phyloP scores from a whole-genome alignment of 2,797 vertebrate genomes.

The Leuciscus waleckii region DNA sequence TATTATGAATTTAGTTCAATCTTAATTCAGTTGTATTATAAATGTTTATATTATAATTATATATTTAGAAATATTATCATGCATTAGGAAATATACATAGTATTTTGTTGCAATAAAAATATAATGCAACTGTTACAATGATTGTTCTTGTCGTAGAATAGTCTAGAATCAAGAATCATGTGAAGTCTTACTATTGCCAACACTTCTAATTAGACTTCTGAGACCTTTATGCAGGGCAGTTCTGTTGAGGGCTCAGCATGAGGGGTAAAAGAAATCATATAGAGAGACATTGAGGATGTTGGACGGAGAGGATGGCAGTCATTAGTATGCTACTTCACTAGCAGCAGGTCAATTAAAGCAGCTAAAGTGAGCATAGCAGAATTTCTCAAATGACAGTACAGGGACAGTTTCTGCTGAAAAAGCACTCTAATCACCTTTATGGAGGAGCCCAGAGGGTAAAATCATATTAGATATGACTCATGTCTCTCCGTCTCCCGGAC shows the following conservation, averaged over 20 bases:
- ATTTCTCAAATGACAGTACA: constrained; percentile 23
- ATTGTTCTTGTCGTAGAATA: neutral
- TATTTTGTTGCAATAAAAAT: neutral
- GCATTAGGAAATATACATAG: neutral
- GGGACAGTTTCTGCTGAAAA: constrained; percentile 44
- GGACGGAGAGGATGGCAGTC: neutral
- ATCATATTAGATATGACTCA: constrained; percentile 54
- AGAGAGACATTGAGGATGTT: neutral
- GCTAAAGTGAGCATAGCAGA: constrained; percentile 4
- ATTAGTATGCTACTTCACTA: constrained; percentile 1
- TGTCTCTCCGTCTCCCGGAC: constrained; percentile 20
- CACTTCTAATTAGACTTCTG: neutral
- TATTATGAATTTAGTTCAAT: neutral
- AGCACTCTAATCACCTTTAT: constrained; percentile 53
- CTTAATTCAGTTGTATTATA: neutral
- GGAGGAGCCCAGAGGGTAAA: constrained; percentile 38
- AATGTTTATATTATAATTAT: neutral
- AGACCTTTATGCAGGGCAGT: neutral
- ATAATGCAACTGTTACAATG: neutral
- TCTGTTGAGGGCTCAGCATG: neutral
- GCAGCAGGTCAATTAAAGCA: constrained; percentile 8
- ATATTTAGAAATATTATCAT: neutral
- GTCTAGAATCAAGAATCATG: neutral
- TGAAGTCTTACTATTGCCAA: neutral
- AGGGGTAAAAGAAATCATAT: neutral